These are phyloP conservation scores for Zoroaster sp. DNA, from an alignment of 53 echinoderm and acorn worm genomes.

Conservation along the genomic window DNA sequence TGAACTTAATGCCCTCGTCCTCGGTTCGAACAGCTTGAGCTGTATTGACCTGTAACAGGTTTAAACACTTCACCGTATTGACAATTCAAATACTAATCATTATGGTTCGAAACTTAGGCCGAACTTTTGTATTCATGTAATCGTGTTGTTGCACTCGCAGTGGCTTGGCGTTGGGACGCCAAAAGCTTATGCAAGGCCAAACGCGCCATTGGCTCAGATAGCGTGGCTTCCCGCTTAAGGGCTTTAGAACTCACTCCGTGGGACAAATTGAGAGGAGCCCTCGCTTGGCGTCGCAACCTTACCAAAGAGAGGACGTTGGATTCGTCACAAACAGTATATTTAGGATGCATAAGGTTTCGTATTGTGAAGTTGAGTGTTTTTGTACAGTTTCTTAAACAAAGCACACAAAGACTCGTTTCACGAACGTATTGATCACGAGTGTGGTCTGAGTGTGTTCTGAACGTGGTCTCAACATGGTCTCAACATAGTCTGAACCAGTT, in stretches of 20 bases:
- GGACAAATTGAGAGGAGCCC: background rate
- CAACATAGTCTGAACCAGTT: too few species aligned
- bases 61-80: background rate
- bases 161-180: constrained; percentile 50
- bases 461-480: too few species aligned
- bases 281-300: background rate
- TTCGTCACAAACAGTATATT: background rate
- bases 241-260: background rate
- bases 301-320: background rate
- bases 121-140: background rate
- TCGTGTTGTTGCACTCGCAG: background rate
- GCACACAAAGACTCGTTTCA: too few species aligned
- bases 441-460: too few species aligned
- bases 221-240: background rate
- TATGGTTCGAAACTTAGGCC: background rate
- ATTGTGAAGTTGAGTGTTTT: background rate
- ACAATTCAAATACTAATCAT: background rate
- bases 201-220: background rate
- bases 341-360: background rate
- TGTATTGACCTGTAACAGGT: background rate
- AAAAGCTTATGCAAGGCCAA: background rate
- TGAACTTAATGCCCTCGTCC: too few species aligned
- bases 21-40: too few species aligned
- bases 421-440: too few species aligned
- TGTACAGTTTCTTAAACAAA: too few species aligned